Conservation (phyloP, 2,888 invertebrate genomes). For the Venustoraphidia nigricollis region DNA sequence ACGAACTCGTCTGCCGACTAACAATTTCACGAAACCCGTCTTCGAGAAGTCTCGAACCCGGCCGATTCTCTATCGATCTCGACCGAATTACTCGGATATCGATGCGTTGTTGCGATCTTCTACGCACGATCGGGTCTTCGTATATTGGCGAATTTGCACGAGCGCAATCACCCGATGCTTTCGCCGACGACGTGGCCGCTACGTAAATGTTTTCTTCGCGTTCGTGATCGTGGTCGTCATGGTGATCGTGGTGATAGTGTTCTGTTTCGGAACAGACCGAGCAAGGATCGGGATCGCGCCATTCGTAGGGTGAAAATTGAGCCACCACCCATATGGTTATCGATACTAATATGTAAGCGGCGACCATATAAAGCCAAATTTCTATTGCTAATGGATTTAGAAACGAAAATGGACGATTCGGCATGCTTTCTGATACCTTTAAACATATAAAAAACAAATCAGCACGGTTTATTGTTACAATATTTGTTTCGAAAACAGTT, state of each 20-base stretch:
- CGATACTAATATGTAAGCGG: conserved; percentile 66
- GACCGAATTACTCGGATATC: no score
- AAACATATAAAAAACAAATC: conserved; percentile 6
- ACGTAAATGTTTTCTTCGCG: conserved; percentile 8
- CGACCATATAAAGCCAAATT: conserved; percentile 69
- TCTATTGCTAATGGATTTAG: conserved; percentile 70
- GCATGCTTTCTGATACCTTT: conserved; percentile 45
- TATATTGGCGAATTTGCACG: no score
- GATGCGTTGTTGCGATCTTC: no score
- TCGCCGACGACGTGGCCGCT: no score
- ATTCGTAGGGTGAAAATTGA: conserved; percentile 70
- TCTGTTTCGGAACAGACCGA: conserved; percentile 29
- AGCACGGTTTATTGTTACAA: neutral
- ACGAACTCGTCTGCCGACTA: no score
- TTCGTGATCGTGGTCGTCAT: conserved; percentile 14
- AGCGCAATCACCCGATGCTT: no score
- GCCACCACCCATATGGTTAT: conserved; percentile 73
- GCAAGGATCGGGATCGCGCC: conserved; percentile 46
- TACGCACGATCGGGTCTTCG: no score
- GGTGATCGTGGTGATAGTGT: conserved; percentile 23
- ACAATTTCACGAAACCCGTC: no score
- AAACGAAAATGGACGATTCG: conserved; percentile 63
- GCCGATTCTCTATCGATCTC: no score
- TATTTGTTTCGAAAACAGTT: neutral
- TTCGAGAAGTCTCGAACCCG: no score